These are phyloP conservation scores for Drosophila anomalata DNA, from an alignment of 2,888 invertebrate species.

Conservation along the genomic window DNA sequence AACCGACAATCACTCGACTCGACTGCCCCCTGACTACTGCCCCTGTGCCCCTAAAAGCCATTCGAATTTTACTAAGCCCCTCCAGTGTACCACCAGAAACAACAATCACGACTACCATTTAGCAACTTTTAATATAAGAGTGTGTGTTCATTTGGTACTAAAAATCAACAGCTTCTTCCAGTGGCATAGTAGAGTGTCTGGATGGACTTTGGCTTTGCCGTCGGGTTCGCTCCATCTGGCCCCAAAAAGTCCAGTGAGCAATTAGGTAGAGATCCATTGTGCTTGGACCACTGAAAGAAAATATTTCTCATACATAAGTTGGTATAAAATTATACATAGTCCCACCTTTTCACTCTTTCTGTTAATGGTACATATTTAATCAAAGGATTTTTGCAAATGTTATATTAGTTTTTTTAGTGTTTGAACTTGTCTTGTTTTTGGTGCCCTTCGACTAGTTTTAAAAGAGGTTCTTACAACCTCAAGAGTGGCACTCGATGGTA, in stretches of 20 bases:
- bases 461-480: slow-evolving; percentile 26
- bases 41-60: neutral
- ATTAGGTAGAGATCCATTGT: slow-evolving; percentile 42
- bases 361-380: too few species aligned
- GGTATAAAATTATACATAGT: too few species aligned
- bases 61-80: slow-evolving; percentile 2
- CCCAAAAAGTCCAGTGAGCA: slow-evolving; percentile 54
- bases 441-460: slow-evolving; percentile 10
- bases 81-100: neutral
- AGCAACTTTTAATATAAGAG: slow-evolving; percentile 53
- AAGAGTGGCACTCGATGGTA: slow-evolving; percentile 44
- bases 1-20: slow-evolving; percentile 51
- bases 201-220: slow-evolving; percentile 13
- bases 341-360: too few species aligned
- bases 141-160: slow-evolving; percentile 38
- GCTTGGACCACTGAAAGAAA: slow-evolving; percentile 4
- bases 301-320: too few species aligned
- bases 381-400: too few species aligned
- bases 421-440: slow-evolving; percentile 1
- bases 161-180: slow-evolving; percentile 50
- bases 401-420: neutral
- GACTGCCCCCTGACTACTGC: slow-evolving; percentile 26
- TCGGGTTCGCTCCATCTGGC: slow-evolving; percentile 13
- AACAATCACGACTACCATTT: slow-evolving; percentile 37
- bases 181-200: slow-evolving; percentile 21